These are phyloP conservation scores for Amiota minor DNA, from an alignment of 2,888 invertebrate species.

Conservation along the genomic window DNA sequence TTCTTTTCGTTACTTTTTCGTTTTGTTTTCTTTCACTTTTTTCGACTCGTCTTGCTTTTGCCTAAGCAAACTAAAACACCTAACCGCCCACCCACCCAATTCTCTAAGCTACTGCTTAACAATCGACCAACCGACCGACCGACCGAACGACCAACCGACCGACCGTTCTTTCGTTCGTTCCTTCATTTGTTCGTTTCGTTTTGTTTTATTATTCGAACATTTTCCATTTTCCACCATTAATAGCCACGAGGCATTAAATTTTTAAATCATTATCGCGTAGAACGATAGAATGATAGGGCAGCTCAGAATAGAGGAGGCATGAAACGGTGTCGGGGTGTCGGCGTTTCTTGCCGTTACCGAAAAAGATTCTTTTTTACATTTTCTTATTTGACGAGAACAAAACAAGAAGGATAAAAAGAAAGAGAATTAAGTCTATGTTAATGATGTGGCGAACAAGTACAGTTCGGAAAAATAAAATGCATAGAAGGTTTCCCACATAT, in stretches of 20 bases:
- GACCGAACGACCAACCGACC: not conserved
- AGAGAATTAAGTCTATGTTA: too few relatives aligned
- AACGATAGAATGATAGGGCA: not conserved
- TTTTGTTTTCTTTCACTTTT: conserved; percentile 24
- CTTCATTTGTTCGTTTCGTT: conserved; percentile 38
- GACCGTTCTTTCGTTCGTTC: not conserved
- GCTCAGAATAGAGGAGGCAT: too few relatives aligned
- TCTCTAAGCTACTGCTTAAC: too few relatives aligned
- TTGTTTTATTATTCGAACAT: conserved; percentile 67
- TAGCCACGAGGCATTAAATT: conserved; percentile 67
- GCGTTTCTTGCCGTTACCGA: too few relatives aligned
- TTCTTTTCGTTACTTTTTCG: conserved; percentile 39
- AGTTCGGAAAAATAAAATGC: too few relatives aligned
- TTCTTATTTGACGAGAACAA: too few relatives aligned
- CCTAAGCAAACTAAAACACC: not conserved
- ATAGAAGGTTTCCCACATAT: too few relatives aligned
- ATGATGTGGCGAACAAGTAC: too few relatives aligned
- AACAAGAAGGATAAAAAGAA: too few relatives aligned
- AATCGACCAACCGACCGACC: too few relatives aligned
- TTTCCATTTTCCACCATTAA: conserved; percentile 68
- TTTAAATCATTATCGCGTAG: conserved; percentile 58
- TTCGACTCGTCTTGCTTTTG: conserved; percentile 26
- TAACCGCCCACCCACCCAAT: conserved; percentile 7
- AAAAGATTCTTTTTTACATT: too few relatives aligned
- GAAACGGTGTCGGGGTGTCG: too few relatives aligned